Evolutionary conservation across 2,888 invertebrate genomes (phyloP), one percentile per base, ranked within the genome.

Genomic region (Notocelia uddmanniana): DNA sequence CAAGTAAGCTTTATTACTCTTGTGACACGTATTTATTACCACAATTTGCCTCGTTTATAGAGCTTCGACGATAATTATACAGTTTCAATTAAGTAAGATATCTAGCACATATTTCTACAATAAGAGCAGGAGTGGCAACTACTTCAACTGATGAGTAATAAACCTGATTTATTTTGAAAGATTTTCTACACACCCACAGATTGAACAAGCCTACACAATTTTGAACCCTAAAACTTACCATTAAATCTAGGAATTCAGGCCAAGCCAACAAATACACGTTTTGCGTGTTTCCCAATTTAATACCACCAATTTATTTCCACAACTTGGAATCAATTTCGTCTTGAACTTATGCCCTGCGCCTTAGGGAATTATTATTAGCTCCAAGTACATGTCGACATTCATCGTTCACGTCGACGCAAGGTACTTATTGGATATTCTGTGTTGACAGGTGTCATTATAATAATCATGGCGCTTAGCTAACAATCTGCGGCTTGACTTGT

Each of bases 291-390:
- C 64, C 58, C 64, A 64, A 66, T 58, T 59, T 59, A 31, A 66
- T 66, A 70, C 50, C 64, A 58, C 26, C 64, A 70, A 70, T 70
- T 70, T 70, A 31, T 50, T 52, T n/a, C 57, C 19, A 59, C 58
- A 26, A 58, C 58, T 55, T 70, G 57, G 52, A 66, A 64, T 70
- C 64, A 70, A 66, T 64, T 66, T 58, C 58, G 50, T 52, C 64
- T 41, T 70, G 70, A 70, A 70, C 70, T 60, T 70, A 59, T 66
- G 64, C 50, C 55, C 62, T n/a, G 31, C 19, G 69, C 58, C 64
- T 66, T 66, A 41, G 70, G 68, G 68, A 54, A 54, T 54, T 19
- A 62, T 54, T 60, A 59, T 60, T 41, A 60, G 41, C n/a, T 45
- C 45, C 60, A 41, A 52, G 58, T 21, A 52, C 45, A 60, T 60